Percentiles rank a stretch among this genome's conserved stretches.
Evolutionary conservation across 1,140 invertebrate species (phyloP).

Genomic region (Heterodera schachtii): DNA sequence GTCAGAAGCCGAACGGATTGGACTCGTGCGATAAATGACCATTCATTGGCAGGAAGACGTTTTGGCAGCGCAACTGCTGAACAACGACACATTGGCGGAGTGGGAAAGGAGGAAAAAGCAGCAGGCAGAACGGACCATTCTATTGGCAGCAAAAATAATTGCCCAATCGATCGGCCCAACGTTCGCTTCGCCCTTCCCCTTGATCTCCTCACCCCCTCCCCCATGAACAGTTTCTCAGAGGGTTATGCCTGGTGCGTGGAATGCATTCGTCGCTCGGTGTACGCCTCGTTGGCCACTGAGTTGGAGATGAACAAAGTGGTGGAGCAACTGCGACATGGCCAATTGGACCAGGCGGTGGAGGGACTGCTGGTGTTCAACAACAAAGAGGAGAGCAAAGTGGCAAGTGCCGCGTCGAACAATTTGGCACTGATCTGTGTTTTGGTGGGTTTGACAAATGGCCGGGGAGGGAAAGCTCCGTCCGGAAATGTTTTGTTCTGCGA

Average conservation of each 20-base stretch:
- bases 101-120: conserved; percentile 77
- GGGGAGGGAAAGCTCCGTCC: neutral
- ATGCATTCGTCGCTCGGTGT: conserved; percentile 77
- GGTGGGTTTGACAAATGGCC: conserved; percentile 67
- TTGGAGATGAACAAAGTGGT: conserved; percentile 91
- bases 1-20: neutral
- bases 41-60: conserved; percentile 60
- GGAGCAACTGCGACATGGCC: conserved; percentile 82
- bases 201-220: conserved; percentile 68
- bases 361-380: conserved; percentile 86
- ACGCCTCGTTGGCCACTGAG: conserved; percentile 79
- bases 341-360: conserved; percentile 79
- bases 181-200: conserved; percentile 31
- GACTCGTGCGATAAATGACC: no score
- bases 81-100: conserved; percentile 75
- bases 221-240: conserved; percentile 76
- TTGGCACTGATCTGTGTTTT: conserved; percentile 85
- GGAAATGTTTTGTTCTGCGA: conserved; percentile 19
- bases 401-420: conserved; percentile 83
- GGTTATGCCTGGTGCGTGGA: conserved; percentile 74
- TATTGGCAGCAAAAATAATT: conserved; percentile 87
- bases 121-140: conserved; percentile 81
- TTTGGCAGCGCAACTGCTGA: conserved; percentile 70
- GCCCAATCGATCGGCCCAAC: conserved; percentile 76
- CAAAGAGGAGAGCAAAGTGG: conserved; percentile 82